Conservation (phyloP, 2,797 vertebrate genomes). For the Microtus californicus region DNA sequence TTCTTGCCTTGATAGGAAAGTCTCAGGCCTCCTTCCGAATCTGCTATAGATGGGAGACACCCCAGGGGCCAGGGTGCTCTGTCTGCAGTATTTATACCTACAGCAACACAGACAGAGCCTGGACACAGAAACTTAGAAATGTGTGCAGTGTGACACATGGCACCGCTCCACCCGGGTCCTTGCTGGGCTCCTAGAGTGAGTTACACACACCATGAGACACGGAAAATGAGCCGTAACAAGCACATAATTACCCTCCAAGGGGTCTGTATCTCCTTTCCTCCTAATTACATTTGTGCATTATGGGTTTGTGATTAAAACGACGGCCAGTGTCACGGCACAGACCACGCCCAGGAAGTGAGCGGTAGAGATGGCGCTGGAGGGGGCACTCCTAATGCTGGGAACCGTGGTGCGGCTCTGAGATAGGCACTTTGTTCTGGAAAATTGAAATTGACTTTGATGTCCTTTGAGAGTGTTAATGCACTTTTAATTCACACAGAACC, state of each 20-base stretch:
- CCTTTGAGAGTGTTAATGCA: conserved; percentile 60
- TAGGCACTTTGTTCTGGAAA: conserved; percentile 62
- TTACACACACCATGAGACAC: neutral
- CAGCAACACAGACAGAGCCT: neutral
- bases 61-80: neutral
- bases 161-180: neutral
- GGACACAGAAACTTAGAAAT: neutral
- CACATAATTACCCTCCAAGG: neutral
- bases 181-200: neutral
- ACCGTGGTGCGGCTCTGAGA: neutral
- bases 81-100: neutral
- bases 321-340: neutral
- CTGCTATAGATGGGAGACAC: neutral
- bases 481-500: conserved; percentile 52
- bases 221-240: neutral
- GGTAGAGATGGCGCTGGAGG: conserved; percentile 37
- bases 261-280: neutral
- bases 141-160: neutral
- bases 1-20: neutral
- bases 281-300: conserved; percentile 50
- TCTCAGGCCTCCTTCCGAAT: neutral
- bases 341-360: neutral
- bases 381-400: neutral
- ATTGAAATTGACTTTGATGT: conserved; percentile 9
- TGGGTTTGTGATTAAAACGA: conserved; percentile 76